These are phyloP conservation scores for Neria commutata DNA, from an alignment of 2,888 invertebrate genomes.

Conservation along the genomic window DNA sequence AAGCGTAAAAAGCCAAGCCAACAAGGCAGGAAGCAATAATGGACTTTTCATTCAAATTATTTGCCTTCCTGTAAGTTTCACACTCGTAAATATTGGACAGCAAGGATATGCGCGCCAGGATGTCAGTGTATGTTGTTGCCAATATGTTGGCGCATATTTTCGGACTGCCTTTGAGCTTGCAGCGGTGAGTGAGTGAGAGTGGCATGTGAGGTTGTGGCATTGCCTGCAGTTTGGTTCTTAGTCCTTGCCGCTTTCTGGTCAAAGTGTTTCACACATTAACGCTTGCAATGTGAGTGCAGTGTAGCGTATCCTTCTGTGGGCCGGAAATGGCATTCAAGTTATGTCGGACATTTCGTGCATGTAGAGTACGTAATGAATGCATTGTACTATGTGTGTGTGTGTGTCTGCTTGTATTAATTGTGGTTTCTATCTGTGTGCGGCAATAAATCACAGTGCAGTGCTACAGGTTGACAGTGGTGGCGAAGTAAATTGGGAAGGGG, in stretches of 20 bases:
- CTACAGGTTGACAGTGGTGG: constrained; percentile 26
- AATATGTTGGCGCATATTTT: background rate
- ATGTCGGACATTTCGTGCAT: background rate
- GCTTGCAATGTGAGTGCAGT: background rate
- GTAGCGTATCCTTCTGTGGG: background rate
- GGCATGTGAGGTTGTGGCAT: too few species aligned
- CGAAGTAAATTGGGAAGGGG: too few species aligned
- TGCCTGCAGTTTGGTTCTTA: too few species aligned
- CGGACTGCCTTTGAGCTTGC: background rate
- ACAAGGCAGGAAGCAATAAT: constrained; percentile 55
- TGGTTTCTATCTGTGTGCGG: constrained; percentile 3
- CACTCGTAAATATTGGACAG: constrained; percentile 31
- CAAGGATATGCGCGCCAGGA: constrained; percentile 20
- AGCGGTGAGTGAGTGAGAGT: too few species aligned
- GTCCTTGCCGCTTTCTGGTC: background rate
- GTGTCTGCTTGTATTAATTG: constrained; percentile 1
- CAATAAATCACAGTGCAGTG: constrained; percentile 19
- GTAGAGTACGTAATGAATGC: constrained; percentile 1
- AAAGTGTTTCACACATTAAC: constrained; percentile 8
- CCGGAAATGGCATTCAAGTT: too few species aligned
- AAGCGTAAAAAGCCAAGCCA: constrained; percentile 1
- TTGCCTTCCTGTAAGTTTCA: constrained; percentile 27
- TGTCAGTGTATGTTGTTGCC: background rate
- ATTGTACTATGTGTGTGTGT: background rate
- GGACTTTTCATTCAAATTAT: constrained; percentile 61